Evolutionary conservation across 2,888 invertebrate genomes (phyloP), one percentile per base, ranked within the genome.

Genomic region (Altica lythri): DNA sequence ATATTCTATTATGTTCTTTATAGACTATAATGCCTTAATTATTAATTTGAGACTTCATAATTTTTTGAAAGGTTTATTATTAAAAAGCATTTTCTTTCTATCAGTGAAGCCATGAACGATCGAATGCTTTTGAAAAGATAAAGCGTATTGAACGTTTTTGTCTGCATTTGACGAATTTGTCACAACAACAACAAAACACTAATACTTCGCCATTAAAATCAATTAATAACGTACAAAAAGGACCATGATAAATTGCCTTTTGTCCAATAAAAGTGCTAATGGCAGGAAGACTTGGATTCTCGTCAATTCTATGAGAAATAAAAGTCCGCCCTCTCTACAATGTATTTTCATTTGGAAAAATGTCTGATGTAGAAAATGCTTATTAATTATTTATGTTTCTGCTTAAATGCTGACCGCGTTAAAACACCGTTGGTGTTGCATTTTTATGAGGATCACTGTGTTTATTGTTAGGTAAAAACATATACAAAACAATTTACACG

Each of bases 181-280:
- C 59, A n/a, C n/a, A 37, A 49, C 51, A 12, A 10, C 12, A 51
- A 59, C 44, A 30, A 53, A 53, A 57, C 48, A 42, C 55, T 32
- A n/a, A n/a, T n/a, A n/a, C n/a, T n/a, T n/a, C n/a, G n/a, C n/a
- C n/a, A 55, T 62, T 57, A 42, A 48, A 62, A 57, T 60, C 63
- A 63, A 63, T 63, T 63, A 63, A 63, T 46, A 16, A 35, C 25
- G 29, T 44, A 60, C 57, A 55, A 59, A 63, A 60, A 57, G 53
- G 46, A 44, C 49, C 44, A 53, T 60, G 57, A 63, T 62, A 64
- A 63, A 66, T 66, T 59, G 58, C 62, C 4, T 57, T 61, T 60
- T 53, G 58, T 63, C 62, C 61, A 64, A 67, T 68, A 65, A 63
- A 67, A 65, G 66, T 66, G 67, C 58, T 67, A 68, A 67, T 68